Conservation (phyloP, 2,888 invertebrate species). For the Agonopterix arenella region DNA sequence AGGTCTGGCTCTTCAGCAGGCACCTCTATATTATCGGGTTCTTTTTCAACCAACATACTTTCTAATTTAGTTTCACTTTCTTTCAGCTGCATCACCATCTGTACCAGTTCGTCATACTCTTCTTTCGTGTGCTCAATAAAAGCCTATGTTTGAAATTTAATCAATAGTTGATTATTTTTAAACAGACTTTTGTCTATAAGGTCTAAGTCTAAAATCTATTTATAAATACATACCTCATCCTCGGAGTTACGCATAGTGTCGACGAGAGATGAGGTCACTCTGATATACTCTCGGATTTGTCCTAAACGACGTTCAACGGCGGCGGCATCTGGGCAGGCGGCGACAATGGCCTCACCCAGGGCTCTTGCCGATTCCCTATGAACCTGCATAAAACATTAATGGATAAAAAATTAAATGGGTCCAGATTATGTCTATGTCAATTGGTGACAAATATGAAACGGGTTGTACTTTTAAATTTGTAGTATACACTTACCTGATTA, state of each 20-base stretch:
- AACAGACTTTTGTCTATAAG: neutral
- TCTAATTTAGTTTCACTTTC: slow-evolving; percentile 83
- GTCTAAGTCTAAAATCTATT: neutral
- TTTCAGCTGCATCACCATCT: slow-evolving; percentile 81
- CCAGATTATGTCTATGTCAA: too few species aligned
- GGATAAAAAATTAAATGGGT: neutral
- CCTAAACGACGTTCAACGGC: slow-evolving; percentile 82
- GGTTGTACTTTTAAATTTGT: neutral
- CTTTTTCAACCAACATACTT: slow-evolving; percentile 62
- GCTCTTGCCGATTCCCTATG: slow-evolving; percentile 64
- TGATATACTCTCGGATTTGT: slow-evolving; percentile 84
- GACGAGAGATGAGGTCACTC: slow-evolving; percentile 82
- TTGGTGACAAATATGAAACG: neutral
- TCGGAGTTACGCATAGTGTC: slow-evolving; percentile 82
- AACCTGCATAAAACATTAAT: slow-evolving; percentile 26
- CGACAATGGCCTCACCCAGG: slow-evolving; percentile 65
- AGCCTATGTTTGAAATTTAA: slow-evolving; percentile 50
- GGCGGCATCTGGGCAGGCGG: slow-evolving; percentile 78
- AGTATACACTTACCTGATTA: slow-evolving; percentile 47
- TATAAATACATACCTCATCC: slow-evolving; percentile 75
- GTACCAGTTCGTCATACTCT: slow-evolving; percentile 78
- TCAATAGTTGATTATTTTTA: neutral
- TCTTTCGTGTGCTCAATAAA: slow-evolving; percentile 72
- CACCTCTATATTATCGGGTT: slow-evolving; percentile 54
- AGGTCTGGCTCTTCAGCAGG: slow-evolving; percentile 37